Conservation (phyloP, 2,113 vertebrate genomes). For the Hypomesus transpacificus region DNA sequence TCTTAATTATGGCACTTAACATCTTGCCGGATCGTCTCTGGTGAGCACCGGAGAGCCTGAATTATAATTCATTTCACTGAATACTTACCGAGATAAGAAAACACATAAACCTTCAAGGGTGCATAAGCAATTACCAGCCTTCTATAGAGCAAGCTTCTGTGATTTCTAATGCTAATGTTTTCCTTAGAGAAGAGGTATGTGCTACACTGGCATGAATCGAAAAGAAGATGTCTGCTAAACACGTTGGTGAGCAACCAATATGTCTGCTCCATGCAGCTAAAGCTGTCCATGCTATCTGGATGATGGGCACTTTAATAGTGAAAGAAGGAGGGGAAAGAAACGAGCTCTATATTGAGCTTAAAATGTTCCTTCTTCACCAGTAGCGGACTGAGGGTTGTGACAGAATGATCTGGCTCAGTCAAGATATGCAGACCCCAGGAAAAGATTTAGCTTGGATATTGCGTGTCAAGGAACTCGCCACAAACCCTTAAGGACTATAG, state of each 20-base stretch:
- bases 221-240: constrained; percentile 17
- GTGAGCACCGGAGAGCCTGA: constrained; percentile 48
- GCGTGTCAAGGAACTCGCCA: no score
- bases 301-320: no score
- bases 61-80: constrained; percentile 57
- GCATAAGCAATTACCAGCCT: constrained; percentile 30
- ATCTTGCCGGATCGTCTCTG: constrained; percentile 52
- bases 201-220: constrained; percentile 1
- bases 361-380: no score
- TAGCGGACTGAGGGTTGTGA: no score
- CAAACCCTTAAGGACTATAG: no score
- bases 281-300: no score
- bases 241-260: constrained; percentile 3
- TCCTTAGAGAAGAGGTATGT: constrained; percentile 26
- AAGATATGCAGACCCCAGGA: no score
- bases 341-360: no score
- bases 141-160: constrained; percentile 32
- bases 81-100: constrained; percentile 30
- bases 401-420: no score
- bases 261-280: not conserved
- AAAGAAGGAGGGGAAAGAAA: no score
- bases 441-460: no score
- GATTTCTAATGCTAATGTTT: constrained; percentile 59
- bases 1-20: constrained; percentile 68
- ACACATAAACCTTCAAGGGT: constrained; percentile 51